phyloP scores from a whole-genome alignment of 1,140 invertebrate genomes.

The Neodiprion fabricii region DNA sequence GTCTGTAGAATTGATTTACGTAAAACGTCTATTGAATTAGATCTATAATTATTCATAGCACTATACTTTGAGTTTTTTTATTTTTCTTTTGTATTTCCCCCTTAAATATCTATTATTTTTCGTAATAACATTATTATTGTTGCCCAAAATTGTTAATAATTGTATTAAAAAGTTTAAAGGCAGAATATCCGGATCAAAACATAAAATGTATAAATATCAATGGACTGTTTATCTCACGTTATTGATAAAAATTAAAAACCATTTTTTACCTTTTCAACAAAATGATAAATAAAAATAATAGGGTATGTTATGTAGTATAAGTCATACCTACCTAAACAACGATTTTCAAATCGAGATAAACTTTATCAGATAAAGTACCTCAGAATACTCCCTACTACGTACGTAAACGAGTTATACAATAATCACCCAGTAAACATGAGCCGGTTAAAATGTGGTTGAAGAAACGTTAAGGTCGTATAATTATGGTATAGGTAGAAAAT shows the following conservation, averaged over 20 bases:
- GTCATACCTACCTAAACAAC: neutral
- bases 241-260: neutral
- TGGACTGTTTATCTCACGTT: neutral
- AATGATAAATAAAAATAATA: conserved; percentile 1
- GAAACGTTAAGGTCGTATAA: no score
- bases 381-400: neutral
- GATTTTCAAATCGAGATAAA: neutral
- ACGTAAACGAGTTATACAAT: neutral
- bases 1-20: neutral
- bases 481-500: no score
- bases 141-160: neutral
- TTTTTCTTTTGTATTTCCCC: neutral
- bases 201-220: neutral
- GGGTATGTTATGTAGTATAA: neutral
- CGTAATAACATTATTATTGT: neutral
- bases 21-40: neutral
- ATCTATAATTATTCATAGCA: neutral
- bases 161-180: conserved; percentile 2
- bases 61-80: neutral
- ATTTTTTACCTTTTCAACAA: neutral
- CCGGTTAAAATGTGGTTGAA: no score
- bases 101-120: neutral
- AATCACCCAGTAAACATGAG: no score
- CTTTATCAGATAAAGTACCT: neutral
- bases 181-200: neutral